A percentile compares a stretch with the other conserved stretches of the same genome.
phyloP scores from a whole-genome alignment of 2,888 invertebrate species.

The Malthinus flaveolus region DNA sequence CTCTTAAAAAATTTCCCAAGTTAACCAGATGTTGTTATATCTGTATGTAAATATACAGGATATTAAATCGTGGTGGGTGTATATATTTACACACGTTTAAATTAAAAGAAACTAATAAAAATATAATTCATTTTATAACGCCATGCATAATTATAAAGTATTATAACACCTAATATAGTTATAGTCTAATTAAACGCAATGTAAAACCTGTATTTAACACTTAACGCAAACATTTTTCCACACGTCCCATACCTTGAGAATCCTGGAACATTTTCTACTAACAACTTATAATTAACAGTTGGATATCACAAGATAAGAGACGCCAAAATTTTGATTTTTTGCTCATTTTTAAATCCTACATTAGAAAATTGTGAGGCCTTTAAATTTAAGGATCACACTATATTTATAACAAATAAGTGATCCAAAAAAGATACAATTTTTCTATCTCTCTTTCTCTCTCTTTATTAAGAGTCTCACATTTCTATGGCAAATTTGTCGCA shows the following conservation, averaged over 20 bases:
- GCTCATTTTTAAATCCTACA: slow-evolving; percentile 49
- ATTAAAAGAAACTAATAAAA: slow-evolving; percentile 26
- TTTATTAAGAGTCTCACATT: slow-evolving; percentile 40
- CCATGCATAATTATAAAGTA: slow-evolving; percentile 17
- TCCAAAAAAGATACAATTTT: slow-evolving; percentile 26
- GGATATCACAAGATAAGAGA: slow-evolving; percentile 49
- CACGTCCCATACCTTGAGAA: slow-evolving; percentile 1
- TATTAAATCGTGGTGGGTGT: slow-evolving; percentile 15
- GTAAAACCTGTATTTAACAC: slow-evolving; percentile 52
- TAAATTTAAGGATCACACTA: slow-evolving; percentile 7
- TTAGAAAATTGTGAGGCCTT: slow-evolving; percentile 36
- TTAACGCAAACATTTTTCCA: slow-evolving; percentile 46
- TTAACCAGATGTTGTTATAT: slow-evolving; percentile 18
- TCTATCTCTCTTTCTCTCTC: slow-evolving; percentile 32
- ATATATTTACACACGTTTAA: slow-evolving; percentile 25
- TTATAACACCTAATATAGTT: slow-evolving; percentile 30
- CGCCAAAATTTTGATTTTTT: slow-evolving; percentile 54
- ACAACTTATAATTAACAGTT: slow-evolving; percentile 54
- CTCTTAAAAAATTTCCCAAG: slow-evolving; percentile 13
- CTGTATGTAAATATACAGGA: slow-evolving; percentile 23
- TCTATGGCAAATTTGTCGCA: slow-evolving; percentile 41
- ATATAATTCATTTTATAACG: slow-evolving; percentile 28
- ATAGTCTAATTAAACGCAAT: slow-evolving; percentile 34
- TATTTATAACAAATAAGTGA: slow-evolving; percentile 10
- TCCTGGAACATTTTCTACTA: slow-evolving; percentile 40